These are phyloP conservation scores for Oedothorax gibbosus DNA, from an alignment of 1,140 invertebrate species.

Conservation along the genomic window DNA sequence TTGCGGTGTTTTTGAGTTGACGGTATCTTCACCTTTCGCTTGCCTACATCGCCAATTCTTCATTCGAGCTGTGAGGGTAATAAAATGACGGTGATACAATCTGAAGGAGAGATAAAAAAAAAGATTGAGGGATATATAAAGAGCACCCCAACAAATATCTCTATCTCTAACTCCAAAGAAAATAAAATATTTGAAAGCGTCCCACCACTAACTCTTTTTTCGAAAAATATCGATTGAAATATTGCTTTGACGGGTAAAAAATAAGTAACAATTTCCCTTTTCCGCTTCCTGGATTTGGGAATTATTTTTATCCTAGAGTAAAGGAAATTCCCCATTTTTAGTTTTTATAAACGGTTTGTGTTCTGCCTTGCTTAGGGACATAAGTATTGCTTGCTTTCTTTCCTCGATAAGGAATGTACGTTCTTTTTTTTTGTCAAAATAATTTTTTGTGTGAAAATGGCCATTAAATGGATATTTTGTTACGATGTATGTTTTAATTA, in stretches of 20 bases:
- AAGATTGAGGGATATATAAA: not conserved
- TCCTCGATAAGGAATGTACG: not conserved
- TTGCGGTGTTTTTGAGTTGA: too few species aligned
- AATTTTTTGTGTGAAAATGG: too few species aligned
- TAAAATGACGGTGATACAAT: conserved; percentile 27
- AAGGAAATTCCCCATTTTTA: conserved; percentile 18
- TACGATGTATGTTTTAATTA: too few species aligned
- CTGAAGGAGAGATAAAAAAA: conserved; percentile 11
- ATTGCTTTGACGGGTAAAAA: conserved; percentile 16
- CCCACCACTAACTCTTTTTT: conserved; percentile 29
- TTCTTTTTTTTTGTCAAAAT: conserved; percentile 14
- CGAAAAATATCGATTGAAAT: conserved; percentile 26
- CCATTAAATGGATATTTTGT: too few species aligned
- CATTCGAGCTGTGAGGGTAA: conserved; percentile 10
- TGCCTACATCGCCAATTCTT: too few species aligned
- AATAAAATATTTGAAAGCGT: conserved; percentile 36
- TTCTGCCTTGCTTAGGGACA: too few species aligned
- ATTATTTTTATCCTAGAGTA: conserved; percentile 27
- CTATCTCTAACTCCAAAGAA: not conserved
- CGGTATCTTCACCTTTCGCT: too few species aligned
- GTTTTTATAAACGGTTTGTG: too few species aligned
- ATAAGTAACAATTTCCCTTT: conserved; percentile 32
- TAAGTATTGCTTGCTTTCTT: too few species aligned
- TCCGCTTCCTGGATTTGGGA: not conserved
- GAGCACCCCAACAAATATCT: not conserved